Evolutionary conservation across 2,113 vertebrate genomes (phyloP), one percentile per base, ranked within the genome.

Genomic region (Hystrix brachyura): DNA sequence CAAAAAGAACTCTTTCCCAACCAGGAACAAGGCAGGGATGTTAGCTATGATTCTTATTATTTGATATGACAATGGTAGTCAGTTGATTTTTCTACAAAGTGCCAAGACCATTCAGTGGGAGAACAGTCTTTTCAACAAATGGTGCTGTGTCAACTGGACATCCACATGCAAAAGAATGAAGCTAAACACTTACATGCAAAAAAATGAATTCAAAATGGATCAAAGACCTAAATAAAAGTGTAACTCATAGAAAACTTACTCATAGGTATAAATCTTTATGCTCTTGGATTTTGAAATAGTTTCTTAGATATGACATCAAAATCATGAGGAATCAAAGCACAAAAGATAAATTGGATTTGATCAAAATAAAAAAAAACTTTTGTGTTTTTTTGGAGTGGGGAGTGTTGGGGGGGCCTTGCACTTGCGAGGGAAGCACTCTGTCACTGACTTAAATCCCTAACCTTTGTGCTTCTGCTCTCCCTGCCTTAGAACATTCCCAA

Each of bases 301-400:
- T 71, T 95, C 76, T 91, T 87, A 64, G 18, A 71, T 85, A 62
- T 38, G 69, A 81, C 25, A 86, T 74, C 15, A 62, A 90, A 90
- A 82, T 15, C 9, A 62, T 79, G 7, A 93, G 25, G n/a, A 93
- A 79, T 11, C 74, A 94, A 83, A 91, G 34, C 29, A 80, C 10
- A 96, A 78, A 91, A 88, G 55, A 84, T 62, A 62, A 72, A 60
- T n/a, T 57, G 25, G 55, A 87, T 34, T 72, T 95, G 6, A 69
- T 72, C 18, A 79, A 62, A 76, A 90, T 34, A 94, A 79, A 67
- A 65, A 46, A 25, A 14, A 55, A 71, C 25, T 76, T 38, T 38
- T 38, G 38, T 38, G 38, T 38, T 38, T 38, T 38, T 38, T 38
- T 38, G 38, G 38, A 38, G 38, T 38, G 38, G 38, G 38, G 38